Evolutionary conservation across 2,113 vertebrate genomes (phyloP).

Genomic region (Myotis lucifugus): DNA sequence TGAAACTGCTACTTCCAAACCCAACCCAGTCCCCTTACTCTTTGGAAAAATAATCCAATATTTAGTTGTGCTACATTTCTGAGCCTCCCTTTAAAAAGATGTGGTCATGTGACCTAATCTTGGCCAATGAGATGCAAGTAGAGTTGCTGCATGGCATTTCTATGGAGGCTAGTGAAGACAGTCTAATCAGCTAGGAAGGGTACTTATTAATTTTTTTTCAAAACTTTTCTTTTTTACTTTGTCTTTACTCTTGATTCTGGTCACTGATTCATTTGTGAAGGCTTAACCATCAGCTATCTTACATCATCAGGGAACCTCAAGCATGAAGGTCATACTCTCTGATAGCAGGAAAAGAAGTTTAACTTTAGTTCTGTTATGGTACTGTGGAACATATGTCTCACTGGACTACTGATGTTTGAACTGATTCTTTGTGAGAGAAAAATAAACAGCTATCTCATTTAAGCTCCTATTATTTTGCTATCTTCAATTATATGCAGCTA

Average conservation of each 20-base stretch:
- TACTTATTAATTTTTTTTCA: not conserved
- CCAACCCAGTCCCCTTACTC: too few species aligned
- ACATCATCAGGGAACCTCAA: not conserved
- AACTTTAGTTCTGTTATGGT: not conserved
- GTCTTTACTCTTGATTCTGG: not conserved
- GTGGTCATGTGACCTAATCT: not conserved
- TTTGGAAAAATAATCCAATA: not conserved
- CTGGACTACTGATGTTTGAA: not conserved
- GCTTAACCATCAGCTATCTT: not conserved
- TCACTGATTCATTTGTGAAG: not conserved
- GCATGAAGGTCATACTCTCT: not conserved
- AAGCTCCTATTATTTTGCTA: not conserved
- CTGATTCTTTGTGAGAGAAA: not conserved
- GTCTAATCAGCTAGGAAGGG: not conserved
- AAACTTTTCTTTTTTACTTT: not conserved
- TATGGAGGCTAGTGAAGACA: not conserved
- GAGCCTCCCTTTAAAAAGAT: not conserved
- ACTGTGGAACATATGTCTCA: not conserved
- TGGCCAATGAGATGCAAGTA: not conserved
- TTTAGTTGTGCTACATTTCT: not conserved
- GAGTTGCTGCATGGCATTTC: not conserved
- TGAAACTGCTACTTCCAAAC: not conserved
- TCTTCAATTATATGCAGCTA: not conserved
- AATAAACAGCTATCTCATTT: not conserved
- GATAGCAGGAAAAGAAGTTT: not conserved